Base-by-base conservation (phyloP, 1,140 invertebrate genomes). In the Gryllus bimaculatus region DNA sequence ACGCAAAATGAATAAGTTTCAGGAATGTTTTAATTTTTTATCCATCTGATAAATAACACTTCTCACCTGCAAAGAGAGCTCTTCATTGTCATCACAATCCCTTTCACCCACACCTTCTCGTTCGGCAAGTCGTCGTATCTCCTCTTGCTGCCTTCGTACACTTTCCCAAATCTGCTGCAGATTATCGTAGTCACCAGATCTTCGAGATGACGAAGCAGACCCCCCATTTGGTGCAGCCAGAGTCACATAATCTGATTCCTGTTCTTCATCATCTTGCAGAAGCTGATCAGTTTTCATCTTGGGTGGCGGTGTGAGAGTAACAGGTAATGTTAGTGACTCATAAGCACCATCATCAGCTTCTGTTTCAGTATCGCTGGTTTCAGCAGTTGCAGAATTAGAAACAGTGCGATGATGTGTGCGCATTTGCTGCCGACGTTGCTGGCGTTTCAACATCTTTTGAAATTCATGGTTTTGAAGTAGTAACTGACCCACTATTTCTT, bases 391-490 rank as follows among this genome's bases (percentile, higher is more conserved):
- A 13, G 54, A 66, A 66, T 13, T 18, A 66, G 10, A 66, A 10
- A 66, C 54, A 66, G 10, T 13, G 54, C 54, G 18, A 66, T 13
- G 18, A 18, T 10, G 54, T 66, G 54, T 86, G 79, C 90, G 87
- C 81, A 90, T 88, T 76, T 90, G 85, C 76, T 88, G 86, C 83
- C 90, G 82, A 85, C 91, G 84, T 86, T 88, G 86, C 83, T 91
- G 92, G 83, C 91, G 92, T 78, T 91, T 93, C 15, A 94, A 85
- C 26, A 94, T 88, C 79, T 92, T 91, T 81, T 95, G 93, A 80
- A 95, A 94, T 81, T 95, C 93, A 82, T 93, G 89, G 83, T 93
- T 95, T 83, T 95, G 92, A 89, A 94, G 92, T 4, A 96, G 86
- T 21, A 96, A 87, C 83, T 95, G 93, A 18, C 93, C 91, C 39